Base-by-base conservation (phyloP, 2,113 vertebrate species). In the Etheostoma cragini region DNA sequence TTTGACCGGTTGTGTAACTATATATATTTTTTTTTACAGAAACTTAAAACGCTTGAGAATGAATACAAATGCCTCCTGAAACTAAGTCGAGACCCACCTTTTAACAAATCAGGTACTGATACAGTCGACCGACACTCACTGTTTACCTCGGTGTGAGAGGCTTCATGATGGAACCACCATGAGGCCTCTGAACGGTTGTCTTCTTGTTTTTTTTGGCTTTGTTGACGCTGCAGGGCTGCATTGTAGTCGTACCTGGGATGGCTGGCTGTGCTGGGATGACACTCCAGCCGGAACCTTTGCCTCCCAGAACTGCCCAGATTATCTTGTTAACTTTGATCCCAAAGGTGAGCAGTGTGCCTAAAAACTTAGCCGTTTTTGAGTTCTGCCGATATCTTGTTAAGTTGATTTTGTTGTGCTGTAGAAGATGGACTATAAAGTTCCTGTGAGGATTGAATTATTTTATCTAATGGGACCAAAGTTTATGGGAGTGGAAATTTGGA, bases 241-340 rank as follows among this genome's bases (percentile, higher is more conserved):
- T 81, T 93, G 91, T 50, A 56, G 72, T 45, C 68, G 81, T 13
- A 74, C 78, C 76, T 93, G 91, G 91, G 91, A 93, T 10, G 91
- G 91, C 6, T 88, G 81, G 84, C 24, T 91, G 65, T 93, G 91
- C 73, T 93, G 91, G 91, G 76, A 89, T 0, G 76, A 91, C 4
- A 87, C 90, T 8, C 67, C 22, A 0, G 87, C 86, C 0, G 89
- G 89, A 71, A 86, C 24, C 12, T 66, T 30, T 0, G 38, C 80
- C 11, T 76, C 84, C 58, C 89, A 91, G 53, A 86, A 76, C 42
- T 93, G 91, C 26, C 90, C 91, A 0, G 72, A 86, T 62, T 91
- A 81, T 76, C 64, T 80, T 69, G 71, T 62, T 1, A 57, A 81
- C 38, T 54, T 70, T 0, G 71, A 87, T 17, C 69, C 75, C 8